Base-by-base conservation (phyloP, 2,113 vertebrate genomes). In the Riparia riparia region DNA sequence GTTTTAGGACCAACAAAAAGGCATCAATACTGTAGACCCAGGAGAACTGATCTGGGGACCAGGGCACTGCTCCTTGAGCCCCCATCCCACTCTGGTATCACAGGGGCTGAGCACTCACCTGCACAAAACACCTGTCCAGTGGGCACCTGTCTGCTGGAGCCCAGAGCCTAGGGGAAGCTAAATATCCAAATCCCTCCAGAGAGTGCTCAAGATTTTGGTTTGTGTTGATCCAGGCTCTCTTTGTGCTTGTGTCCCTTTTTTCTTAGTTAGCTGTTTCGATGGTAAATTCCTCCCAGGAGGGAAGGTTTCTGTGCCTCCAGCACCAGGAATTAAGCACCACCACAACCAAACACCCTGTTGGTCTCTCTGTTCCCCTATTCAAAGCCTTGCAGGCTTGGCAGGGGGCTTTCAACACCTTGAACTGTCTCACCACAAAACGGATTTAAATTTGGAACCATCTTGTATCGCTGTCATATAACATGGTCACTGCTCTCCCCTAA, bases 401-500 rank as follows among this genome's bases (percentile, higher is more conserved):
- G 22, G 47, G 61, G 28, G 9, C 37, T 66, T 85, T 69, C 54
- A 69, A 50, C 22, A 34, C 22, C 1, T 21, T 25, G 54, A 61
- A 17, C 39, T 57, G 22, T 29, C 9, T 85, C 51, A 34, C 6
- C 22, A 39, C 19, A 32, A 41, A 79, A 51, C 5, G 14, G n/a
- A 37, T 63, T 65, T 82, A 34, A 39, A 73, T 12, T 3, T 66
- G 70, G 58, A 17, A 29, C 16, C 8, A 14, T 20, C 63, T 47
- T 25, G 0, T 17, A 7, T 13, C 0, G 0, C 8, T 37, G 57
- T 6, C 32, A 3, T 7, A 0, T 16, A 18, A 22, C 17, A 7
- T 0, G 15, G 24, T n/a, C 4, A 1, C 45, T 28, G 57, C 70
- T 49, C 21, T 65, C 44, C 61, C 25, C 25, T 58, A 54, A 9